Conservation (phyloP, 2,113 vertebrate genomes). For the Bubo scandiacus region DNA sequence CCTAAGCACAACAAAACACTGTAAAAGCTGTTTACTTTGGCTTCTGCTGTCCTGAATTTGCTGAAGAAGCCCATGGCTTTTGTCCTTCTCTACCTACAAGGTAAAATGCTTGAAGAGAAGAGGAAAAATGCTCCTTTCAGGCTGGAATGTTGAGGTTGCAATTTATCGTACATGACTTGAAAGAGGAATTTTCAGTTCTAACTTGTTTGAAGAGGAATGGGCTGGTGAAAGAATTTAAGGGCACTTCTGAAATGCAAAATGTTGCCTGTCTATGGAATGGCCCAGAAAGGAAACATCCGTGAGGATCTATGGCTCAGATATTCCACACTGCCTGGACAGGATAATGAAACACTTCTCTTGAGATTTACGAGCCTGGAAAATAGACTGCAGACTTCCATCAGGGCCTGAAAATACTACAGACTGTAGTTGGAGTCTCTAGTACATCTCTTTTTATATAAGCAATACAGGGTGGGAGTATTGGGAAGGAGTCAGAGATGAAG, state of each 20-base stretch:
- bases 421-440: neutral
- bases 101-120: constrained; percentile 7
- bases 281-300: constrained; percentile 60
- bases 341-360: constrained; percentile 79
- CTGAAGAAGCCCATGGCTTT: constrained; percentile 13
- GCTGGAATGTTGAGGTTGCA: constrained; percentile 37
- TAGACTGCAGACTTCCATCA: constrained; percentile 61
- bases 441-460: constrained; percentile 16
- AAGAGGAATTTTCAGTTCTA: constrained; percentile 64
- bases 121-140: constrained; percentile 57
- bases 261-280: constrained; percentile 57
- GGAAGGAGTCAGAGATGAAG: constrained; percentile 2
- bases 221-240: constrained; percentile 69
- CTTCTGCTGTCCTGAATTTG: neutral
- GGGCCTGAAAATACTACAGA: constrained; percentile 17
- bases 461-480: neutral
- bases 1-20: neutral
- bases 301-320: constrained; percentile 70
- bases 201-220: constrained; percentile 64
- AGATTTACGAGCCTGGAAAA: constrained; percentile 73
- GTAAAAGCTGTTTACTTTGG: neutral
- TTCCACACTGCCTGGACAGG: constrained; percentile 58
- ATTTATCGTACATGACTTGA: neutral
- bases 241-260: constrained; percentile 57
- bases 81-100: constrained; percentile 5